Evolutionary conservation across 2,888 invertebrate genomes (phyloP), one percentile per base, ranked within the genome.

Genomic region (Lithophane socia): DNA sequence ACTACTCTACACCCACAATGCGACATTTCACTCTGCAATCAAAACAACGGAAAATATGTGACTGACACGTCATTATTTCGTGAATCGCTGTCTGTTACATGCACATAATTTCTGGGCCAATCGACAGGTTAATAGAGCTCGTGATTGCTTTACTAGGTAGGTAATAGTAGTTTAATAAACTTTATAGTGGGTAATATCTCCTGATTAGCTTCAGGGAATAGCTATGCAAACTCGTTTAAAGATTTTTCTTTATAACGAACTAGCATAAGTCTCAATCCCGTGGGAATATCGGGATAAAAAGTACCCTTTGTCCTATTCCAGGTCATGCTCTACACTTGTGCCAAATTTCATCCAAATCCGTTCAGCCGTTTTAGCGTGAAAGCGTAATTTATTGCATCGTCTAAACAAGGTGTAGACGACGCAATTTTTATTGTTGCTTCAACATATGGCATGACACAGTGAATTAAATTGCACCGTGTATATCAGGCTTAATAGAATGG

Each of bases 51-150:
- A 74, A 60, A 60, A 16, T 56, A 49, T 42, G 16, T 67, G 66
- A 63, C n/a, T 54, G 77, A n/a, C 66, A 61, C 10, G 18, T 67
- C 29, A 61, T 66, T 61, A 66, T 16, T 16, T 37, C 24, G 60
- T 66, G 61, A 37, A 67, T 65, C 29, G 49, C 49, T 58, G 67
- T 37, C 52, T 58, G 52, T 47, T 54, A 47, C 24, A 73, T 24
- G 58, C 10, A 37, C 29, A 7, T 56, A 37, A 52, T 64, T 60
- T 21, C 37, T 63, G 64, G 3, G 18, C 13, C 37, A 79, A 65
- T 69, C 58, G 18, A 60, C 47, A 63, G 24, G 79, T 73, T 73
- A 65, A 79, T 73, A n/a, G 37, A 78, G 21, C 66, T 71, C 37
- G 54, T 66, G 60, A 71, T 61, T 72, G 72, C 47, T 66, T 78